Conservation (phyloP, 2,888 invertebrate genomes). For the Odontomyia ornata region DNA sequence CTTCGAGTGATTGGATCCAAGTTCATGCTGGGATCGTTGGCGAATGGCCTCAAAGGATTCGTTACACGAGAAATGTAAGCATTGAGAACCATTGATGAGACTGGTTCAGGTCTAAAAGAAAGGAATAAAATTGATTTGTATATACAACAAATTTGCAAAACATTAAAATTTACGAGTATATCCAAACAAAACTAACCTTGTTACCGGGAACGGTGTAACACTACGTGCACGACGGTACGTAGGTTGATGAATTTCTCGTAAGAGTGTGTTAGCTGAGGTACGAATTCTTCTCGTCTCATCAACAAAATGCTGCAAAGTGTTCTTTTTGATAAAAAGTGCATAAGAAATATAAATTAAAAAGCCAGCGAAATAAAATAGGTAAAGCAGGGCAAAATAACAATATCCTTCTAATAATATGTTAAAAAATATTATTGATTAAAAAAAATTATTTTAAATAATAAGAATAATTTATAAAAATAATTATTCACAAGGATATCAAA, state of each 20-base stretch:
- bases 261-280: constrained; percentile 77
- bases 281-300: constrained; percentile 85
- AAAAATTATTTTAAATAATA: constrained; percentile 4
- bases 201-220: constrained; percentile 63
- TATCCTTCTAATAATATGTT: not conserved
- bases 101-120: constrained; percentile 66
- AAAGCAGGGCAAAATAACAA: constrained; percentile 21
- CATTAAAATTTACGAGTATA: too few species aligned
- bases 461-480: not conserved
- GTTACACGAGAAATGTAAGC: constrained; percentile 77
- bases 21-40: constrained; percentile 70
- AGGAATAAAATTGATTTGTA: too few species aligned
- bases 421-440: not conserved
- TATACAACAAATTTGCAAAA: not conserved
- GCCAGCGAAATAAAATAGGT: constrained; percentile 21
- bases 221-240: constrained; percentile 77
- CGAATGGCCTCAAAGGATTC: constrained; percentile 71
- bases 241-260: constrained; percentile 78
- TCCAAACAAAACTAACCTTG: constrained; percentile 56
- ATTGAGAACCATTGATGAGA: constrained; percentile 65
- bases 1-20: constrained; percentile 76
- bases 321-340: not conserved
- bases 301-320: constrained; percentile 75
- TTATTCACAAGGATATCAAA: constrained; percentile 2
- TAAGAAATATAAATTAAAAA: not conserved